These are phyloP conservation scores for Coelinius sp. DNA, from an alignment of 2,888 invertebrate species.

Conservation along the genomic window DNA sequence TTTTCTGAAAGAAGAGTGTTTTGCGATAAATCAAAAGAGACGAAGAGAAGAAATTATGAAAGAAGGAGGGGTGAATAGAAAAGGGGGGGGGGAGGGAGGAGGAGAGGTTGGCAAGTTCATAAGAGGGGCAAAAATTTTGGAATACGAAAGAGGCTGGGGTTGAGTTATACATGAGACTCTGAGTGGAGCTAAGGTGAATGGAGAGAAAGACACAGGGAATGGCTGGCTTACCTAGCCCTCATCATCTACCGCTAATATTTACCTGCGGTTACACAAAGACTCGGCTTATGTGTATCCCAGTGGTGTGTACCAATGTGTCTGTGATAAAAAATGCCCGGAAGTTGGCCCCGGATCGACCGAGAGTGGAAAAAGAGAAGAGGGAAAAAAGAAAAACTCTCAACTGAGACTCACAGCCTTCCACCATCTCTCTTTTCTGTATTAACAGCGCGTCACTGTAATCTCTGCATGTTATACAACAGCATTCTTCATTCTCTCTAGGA, in stretches of 20 bases:
- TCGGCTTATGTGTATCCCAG: constrained; percentile 47
- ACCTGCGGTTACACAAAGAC: constrained; percentile 61
- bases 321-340: constrained; percentile 58
- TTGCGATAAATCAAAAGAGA: constrained; percentile 17
- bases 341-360: constrained; percentile 43
- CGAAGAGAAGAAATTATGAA: constrained; percentile 4
- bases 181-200: constrained; percentile 47
- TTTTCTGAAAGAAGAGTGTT: background rate
- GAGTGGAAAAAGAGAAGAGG: constrained; percentile 9
- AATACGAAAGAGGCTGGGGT: constrained; percentile 31
- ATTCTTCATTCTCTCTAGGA: background rate
- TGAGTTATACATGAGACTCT: constrained; percentile 39
- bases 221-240: constrained; percentile 51
- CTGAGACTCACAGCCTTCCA: constrained; percentile 22
- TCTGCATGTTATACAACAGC: constrained; percentile 1
- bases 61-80: background rate
- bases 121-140: constrained; percentile 25
- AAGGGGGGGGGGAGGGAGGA: too few species aligned
- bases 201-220: constrained; percentile 46
- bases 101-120: too few species aligned
- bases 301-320: constrained; percentile 42
- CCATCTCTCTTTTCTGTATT: constrained; percentile 30
- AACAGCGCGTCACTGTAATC: constrained; percentile 9
- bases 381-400: constrained; percentile 35
- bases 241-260: constrained; percentile 69